Percentiles rank a stretch among this genome's conserved stretches.
phyloP scores from a whole-genome alignment of 2,888 invertebrate genomes.

The Pristionchus arcanus region DNA sequence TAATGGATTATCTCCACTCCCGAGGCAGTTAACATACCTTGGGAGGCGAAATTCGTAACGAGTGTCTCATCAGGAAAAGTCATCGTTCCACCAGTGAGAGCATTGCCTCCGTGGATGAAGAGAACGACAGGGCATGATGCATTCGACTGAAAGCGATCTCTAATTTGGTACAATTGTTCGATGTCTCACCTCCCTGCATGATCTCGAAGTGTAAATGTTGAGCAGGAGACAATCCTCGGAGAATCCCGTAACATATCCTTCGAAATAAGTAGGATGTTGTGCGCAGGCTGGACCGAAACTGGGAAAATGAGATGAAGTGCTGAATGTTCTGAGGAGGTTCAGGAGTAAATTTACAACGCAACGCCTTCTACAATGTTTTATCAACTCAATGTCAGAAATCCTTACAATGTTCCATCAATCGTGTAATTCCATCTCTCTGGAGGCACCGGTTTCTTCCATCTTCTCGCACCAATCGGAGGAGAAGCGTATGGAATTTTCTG shows the following conservation, averaged over 20 bases:
- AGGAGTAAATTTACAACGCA: neutral
- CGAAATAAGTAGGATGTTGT: neutral
- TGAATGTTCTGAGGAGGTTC: too few relatives aligned
- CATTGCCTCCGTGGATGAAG: conserved; percentile 45
- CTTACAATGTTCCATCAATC: conserved; percentile 19
- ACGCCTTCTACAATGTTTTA: neutral
- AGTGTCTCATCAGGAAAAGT: conserved; percentile 9
- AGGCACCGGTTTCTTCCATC: conserved; percentile 45
- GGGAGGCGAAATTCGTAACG: conserved; percentile 5
- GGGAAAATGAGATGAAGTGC: neutral
- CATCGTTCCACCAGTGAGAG: neutral
- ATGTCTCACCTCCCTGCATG: neutral
- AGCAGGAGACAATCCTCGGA: conserved; percentile 35
- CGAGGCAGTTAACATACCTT: neutral
- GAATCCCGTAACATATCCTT: neutral
- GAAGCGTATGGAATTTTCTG: conserved; percentile 42
- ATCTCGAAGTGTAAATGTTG: conserved; percentile 45
- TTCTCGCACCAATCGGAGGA: conserved; percentile 11
- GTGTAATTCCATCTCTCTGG: conserved; percentile 20
- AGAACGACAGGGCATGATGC: conserved; percentile 30
- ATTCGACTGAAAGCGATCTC: neutral
- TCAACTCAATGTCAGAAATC: neutral
- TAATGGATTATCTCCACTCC: neutral
- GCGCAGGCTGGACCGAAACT: conserved; percentile 46
- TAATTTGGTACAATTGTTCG: neutral